Percentiles rank a stretch among this genome's conserved stretches.
Conservation (phyloP, 1,140 invertebrate species). For the Diachasmimorpha longicaudata region DNA sequence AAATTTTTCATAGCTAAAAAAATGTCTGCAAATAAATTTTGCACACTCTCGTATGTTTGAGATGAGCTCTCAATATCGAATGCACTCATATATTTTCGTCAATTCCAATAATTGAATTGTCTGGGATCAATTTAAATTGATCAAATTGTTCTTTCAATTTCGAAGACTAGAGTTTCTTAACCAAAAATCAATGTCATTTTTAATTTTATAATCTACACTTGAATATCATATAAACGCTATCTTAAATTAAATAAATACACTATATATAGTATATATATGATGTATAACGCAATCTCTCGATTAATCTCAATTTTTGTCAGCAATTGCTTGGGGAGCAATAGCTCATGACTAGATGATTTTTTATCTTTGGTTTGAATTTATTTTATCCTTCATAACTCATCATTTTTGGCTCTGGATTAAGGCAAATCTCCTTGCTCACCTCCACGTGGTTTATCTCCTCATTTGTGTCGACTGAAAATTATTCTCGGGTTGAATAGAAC, state of each 20-base stretch:
- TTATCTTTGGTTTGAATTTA: background rate
- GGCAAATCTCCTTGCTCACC: background rate
- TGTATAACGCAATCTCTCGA: background rate
- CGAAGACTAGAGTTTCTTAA: background rate
- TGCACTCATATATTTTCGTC: no score
- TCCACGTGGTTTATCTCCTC: background rate
- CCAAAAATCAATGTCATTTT: background rate
- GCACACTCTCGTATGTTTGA: background rate
- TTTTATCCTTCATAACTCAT: background rate
- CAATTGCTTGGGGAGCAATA: background rate
- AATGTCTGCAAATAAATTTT: constrained; percentile 7
- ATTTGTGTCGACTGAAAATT: background rate
- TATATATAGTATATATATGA: constrained; percentile 27
- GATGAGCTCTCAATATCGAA: no score
- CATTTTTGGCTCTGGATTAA: background rate
- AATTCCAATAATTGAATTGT: background rate
- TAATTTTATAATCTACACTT: background rate
- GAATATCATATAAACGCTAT: constrained; percentile 9
- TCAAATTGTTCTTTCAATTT: background rate
- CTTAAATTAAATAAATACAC: constrained; percentile 44
- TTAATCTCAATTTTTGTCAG: background rate
- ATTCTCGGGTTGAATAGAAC: background rate
- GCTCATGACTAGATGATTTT: background rate
- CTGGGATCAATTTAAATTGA: background rate
- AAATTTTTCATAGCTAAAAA: background rate